These are phyloP conservation scores for Chionis minor DNA, from an alignment of 2,113 vertebrate genomes.

Conservation along the genomic window DNA sequence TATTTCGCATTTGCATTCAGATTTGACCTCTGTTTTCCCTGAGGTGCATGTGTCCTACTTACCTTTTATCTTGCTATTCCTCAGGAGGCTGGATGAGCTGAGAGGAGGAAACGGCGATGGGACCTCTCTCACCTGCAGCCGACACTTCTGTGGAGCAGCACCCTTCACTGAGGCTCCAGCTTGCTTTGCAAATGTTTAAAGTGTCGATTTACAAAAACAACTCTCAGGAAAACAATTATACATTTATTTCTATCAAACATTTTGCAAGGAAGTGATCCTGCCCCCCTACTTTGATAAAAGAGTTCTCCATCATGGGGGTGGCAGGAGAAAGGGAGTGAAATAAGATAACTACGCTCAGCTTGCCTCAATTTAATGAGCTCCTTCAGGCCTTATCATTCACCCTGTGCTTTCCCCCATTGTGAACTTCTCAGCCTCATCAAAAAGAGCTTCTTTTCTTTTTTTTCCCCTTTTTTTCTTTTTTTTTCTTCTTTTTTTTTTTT, in stretches of 20 bases:
- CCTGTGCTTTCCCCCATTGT: conserved; percentile 1
- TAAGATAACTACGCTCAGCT: conserved; percentile 46
- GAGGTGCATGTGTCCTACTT: background rate
- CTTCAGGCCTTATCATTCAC: conserved; percentile 42
- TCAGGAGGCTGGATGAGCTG: background rate
- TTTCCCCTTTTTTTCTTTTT: no score
- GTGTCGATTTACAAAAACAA: background rate
- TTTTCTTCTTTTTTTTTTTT: background rate
- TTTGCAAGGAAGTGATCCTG: background rate
- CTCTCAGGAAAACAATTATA: background rate
- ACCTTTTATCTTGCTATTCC: background rate
- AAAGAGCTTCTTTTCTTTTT: conserved; percentile 11
- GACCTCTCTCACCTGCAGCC: background rate
- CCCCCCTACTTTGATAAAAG: background rate
- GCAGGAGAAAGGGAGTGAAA: conserved; percentile 20
- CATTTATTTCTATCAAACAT: background rate
- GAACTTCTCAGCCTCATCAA: conserved; percentile 56
- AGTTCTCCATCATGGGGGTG: background rate
- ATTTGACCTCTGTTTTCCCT: background rate
- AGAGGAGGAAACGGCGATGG: background rate
- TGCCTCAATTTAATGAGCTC: conserved; percentile 54
- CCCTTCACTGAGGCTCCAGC: background rate
- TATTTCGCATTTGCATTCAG: background rate
- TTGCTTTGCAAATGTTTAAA: background rate
- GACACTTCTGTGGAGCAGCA: background rate